These are phyloP conservation scores for Telmatochromis brichardi DNA, from an alignment of 2,113 vertebrate genomes.

Conservation along the genomic window DNA sequence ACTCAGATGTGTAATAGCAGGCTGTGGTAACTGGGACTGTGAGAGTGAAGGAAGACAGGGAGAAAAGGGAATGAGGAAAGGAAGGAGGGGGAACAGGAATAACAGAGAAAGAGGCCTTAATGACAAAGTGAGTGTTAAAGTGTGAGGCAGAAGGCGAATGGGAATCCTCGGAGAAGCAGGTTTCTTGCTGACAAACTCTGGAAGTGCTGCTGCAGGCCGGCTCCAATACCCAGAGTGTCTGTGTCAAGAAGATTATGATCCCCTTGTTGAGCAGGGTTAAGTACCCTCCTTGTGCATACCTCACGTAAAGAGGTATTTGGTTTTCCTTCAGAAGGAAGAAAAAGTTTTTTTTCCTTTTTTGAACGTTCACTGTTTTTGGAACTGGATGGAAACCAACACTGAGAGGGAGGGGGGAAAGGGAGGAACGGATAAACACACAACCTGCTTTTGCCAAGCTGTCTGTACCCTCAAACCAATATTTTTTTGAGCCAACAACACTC, in stretches of 20 bases:
- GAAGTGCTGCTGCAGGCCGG: not conserved
- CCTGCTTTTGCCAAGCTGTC: slow-evolving; percentile 37
- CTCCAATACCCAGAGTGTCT: not conserved
- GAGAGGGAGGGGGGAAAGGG: not conserved
- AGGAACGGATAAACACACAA: not conserved
- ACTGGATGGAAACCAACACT: slow-evolving; percentile 1
- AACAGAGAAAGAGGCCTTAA: not conserved
- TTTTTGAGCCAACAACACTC: slow-evolving; percentile 10
- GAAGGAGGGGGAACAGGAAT: not conserved
- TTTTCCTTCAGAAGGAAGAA: not conserved
- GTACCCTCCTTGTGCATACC: not conserved
- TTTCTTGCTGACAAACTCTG: slow-evolving; percentile 6
- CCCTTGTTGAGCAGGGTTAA: not conserved
- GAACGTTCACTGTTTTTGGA: not conserved
- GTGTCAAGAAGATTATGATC: not conserved
- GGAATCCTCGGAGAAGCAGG: not conserved
- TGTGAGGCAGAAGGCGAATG: not conserved
- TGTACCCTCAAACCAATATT: slow-evolving; percentile 24
- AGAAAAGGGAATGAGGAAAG: not conserved
- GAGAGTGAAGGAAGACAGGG: not conserved
- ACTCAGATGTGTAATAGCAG: not conserved
- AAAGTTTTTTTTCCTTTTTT: not conserved
- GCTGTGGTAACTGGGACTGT: not conserved
- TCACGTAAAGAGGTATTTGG: not conserved
- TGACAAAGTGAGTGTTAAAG: not conserved